Conservation (phyloP, 2,113 vertebrate genomes). For the Microcebus tavaratra region DNA sequence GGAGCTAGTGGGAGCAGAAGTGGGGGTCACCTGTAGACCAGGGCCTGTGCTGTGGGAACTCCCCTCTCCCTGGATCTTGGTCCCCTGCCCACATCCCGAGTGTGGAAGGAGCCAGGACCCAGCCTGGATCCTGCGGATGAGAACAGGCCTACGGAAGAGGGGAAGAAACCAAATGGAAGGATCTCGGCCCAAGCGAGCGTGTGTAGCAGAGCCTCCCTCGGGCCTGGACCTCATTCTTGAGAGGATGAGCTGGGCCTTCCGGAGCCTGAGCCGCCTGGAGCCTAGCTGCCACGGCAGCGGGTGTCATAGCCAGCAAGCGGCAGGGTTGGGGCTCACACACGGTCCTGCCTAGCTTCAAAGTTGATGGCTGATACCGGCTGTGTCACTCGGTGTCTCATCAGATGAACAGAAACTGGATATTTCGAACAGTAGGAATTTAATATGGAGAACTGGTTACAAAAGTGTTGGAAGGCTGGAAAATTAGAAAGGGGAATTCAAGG, state of each 20-base stretch:
- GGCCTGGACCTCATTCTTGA: background rate
- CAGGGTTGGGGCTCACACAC: background rate
- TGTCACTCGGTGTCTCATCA: background rate
- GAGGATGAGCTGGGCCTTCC: background rate
- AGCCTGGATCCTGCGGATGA: background rate
- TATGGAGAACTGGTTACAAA: background rate
- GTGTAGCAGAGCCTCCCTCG: background rate
- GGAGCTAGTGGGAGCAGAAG: background rate
- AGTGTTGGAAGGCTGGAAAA: background rate
- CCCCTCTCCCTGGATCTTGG: background rate
- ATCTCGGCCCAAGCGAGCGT: too few relatives aligned
- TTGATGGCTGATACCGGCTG: background rate
- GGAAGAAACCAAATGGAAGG: background rate
- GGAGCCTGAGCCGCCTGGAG: background rate
- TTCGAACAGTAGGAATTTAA: background rate
- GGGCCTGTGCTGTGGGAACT: background rate
- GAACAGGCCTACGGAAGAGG: background rate
- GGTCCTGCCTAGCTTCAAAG: background rate
- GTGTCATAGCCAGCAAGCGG: background rate
- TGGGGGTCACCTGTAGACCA: background rate
- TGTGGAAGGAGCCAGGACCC: background rate
- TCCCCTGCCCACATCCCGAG: background rate
- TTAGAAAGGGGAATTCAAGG: background rate
- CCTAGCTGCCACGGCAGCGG: background rate
- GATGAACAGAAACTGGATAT: background rate